Percentiles rank a stretch among this genome's conserved stretches.
phyloP scores from a whole-genome alignment of 2,888 invertebrate genomes.

The Cryptus armator region DNA sequence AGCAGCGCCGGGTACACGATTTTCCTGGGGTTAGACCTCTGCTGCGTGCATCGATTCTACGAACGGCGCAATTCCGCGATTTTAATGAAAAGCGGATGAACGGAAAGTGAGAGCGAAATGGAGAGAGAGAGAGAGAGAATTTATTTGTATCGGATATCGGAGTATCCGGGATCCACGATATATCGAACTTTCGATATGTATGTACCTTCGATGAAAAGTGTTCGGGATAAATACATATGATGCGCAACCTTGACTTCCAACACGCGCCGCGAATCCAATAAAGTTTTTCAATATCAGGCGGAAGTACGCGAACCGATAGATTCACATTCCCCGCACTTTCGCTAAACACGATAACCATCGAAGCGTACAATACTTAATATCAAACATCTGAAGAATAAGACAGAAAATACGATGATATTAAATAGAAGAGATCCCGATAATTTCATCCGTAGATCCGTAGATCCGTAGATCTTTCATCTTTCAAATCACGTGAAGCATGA shows the following conservation, averaged over 20 bases:
- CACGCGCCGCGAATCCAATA: conserved; percentile 17
- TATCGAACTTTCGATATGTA: not conserved
- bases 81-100: not conserved
- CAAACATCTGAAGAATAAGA: conserved; percentile 32
- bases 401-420: not conserved
- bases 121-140: not conserved
- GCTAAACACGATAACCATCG: conserved; percentile 47
- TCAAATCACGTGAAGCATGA: no score
- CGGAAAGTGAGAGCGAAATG: conserved; percentile 4
- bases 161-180: not conserved
- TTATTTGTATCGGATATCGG: not conserved
- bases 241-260: conserved; percentile 2
- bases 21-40: no score
- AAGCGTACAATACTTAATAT: conserved; percentile 53
- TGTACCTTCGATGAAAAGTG: not conserved
- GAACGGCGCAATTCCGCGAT: not conserved
- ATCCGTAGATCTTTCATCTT: no score
- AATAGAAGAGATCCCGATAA: not conserved
- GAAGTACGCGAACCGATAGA: not conserved
- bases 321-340: conserved; percentile 28
- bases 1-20: not conserved
- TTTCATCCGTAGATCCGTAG: no score
- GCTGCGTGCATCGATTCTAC: not conserved
- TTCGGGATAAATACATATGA: not conserved
- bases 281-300: conserved; percentile 51